Evolutionary conservation across 2,888 invertebrate species (phyloP), one percentile per base, ranked within the genome.

Genomic region (Dynastes grantii): DNA sequence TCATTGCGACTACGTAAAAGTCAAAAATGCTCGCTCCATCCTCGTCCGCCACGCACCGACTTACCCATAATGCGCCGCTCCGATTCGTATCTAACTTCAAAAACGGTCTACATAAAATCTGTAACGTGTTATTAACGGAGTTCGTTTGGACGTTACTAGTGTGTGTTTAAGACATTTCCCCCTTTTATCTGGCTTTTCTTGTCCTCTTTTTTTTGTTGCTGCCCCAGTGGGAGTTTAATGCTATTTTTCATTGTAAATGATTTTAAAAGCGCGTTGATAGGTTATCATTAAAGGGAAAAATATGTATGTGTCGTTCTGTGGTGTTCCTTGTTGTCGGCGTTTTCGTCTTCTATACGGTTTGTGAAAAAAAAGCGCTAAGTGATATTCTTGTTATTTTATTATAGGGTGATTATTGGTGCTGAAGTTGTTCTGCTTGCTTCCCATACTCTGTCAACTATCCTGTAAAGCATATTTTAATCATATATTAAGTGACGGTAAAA

Each of bases 211-310:
- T 68, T 51, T 70, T 32, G 70, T 70, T 70, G 53, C 53, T 53
- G 78, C 80, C 81, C 81, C 81, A 81, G 81, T 82, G 82, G 82
- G 82, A 82, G 82, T 81, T 81, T 81, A 78, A 77, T 76, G 78
- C 78, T 80, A 73, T 76, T 73, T 78, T 61, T 77, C 80, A 80
- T 79, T 80, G 79, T 82, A 80, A 80, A 81, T 81, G 81, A 82
- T 80, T 71, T 78, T 80, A 81, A 82, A 81, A 79, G 80, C 81
- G 76, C 79, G 79, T 77, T 76, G 76, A 79, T 78, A 81, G 79
- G 78, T 79, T 80, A 78, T 82, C 77, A 82, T 82, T 82, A 81
- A 78, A 78, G 76, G 51, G 76, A 76, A 76, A 73, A 51, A 78
- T 78, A 65, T 40, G 71, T 64, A 73, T 71, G 37, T 77, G 27